These are phyloP conservation scores for Orgyia antiqua DNA, from an alignment of 2,888 invertebrate species.

Conservation along the genomic window DNA sequence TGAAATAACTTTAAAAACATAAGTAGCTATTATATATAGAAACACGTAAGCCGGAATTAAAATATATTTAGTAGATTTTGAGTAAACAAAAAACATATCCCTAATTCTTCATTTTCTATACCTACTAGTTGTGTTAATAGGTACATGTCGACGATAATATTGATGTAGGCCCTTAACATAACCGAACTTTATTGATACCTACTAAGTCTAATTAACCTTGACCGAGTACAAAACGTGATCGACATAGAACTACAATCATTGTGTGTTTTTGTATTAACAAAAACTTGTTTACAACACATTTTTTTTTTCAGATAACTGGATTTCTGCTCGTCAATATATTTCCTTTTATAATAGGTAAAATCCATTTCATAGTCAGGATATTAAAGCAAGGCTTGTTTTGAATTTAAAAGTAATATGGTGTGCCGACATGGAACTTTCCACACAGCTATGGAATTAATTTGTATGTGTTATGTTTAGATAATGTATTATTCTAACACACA, in stretches of 20 bases:
- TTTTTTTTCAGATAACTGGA: conserved; percentile 30
- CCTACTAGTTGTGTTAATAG: too few relatives aligned
- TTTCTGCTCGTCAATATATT: conserved; percentile 29
- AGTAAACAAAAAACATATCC: too few relatives aligned
- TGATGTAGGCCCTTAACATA: too few relatives aligned
- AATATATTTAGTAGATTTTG: too few relatives aligned
- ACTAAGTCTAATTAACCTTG: conserved; percentile 40
- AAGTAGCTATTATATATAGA: too few relatives aligned
- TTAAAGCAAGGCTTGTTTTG: conserved; percentile 32
- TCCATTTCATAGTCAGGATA: conserved; percentile 34
- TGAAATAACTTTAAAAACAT: too few relatives aligned
- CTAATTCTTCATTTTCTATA: too few relatives aligned
- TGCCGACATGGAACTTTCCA: conserved; percentile 45
- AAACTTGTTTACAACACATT: conserved; percentile 32
- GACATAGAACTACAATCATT: conserved; percentile 19
- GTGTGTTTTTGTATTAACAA: conserved; percentile 23
- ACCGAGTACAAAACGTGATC: conserved; percentile 40
- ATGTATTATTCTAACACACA: conserved; percentile 22
- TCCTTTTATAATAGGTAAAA: conserved; percentile 32
- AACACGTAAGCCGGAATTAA: too few relatives aligned
- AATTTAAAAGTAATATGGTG: conserved; percentile 31
- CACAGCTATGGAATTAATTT: conserved; percentile 26
- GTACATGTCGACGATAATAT: too few relatives aligned
- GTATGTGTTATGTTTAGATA: conserved; percentile 29
- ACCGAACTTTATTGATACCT: too few relatives aligned